Evolutionary conservation across 2,113 vertebrate species (phyloP).

Genomic region (Siphamia tubifer): DNA sequence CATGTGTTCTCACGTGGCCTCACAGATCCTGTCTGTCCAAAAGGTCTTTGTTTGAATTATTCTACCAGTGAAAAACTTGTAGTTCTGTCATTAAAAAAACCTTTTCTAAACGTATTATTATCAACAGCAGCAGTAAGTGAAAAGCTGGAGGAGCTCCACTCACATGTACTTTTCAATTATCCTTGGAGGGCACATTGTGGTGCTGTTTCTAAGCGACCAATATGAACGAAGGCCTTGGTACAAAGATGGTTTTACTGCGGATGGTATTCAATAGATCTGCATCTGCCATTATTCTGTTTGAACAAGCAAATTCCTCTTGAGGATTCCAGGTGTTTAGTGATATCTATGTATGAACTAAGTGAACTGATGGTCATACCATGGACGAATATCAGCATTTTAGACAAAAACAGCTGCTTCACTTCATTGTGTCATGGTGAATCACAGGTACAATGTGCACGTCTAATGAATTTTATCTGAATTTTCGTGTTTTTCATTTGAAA

Average conservation of each 20-base stretch:
- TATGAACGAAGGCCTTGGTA: slow-evolving; percentile 14
- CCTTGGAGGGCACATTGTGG: not conserved
- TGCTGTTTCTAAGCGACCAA: slow-evolving; percentile 53
- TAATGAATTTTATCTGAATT: no score
- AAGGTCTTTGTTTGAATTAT: not conserved
- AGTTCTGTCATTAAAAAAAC: no score
- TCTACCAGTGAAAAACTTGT: not conserved
- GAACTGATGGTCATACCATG: no score
- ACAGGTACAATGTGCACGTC: no score
- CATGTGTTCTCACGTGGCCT: no score
- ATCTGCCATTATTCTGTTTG: not conserved
- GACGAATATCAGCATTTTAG: no score
- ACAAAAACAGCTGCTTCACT: no score
- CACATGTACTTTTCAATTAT: not conserved
- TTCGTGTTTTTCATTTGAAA: no score
- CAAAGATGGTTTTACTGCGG: slow-evolving; percentile 17
- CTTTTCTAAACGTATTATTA: no score
- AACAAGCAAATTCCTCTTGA: not conserved
- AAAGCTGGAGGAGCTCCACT: not conserved
- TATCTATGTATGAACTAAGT: no score
- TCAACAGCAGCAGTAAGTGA: not conserved
- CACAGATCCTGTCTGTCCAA: no score
- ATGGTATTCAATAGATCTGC: slow-evolving; percentile 12
- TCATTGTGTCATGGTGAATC: no score
- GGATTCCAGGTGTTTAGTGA: not conserved